Conservation (phyloP, 2,888 invertebrate genomes). For the Panopea generosa region DNA sequence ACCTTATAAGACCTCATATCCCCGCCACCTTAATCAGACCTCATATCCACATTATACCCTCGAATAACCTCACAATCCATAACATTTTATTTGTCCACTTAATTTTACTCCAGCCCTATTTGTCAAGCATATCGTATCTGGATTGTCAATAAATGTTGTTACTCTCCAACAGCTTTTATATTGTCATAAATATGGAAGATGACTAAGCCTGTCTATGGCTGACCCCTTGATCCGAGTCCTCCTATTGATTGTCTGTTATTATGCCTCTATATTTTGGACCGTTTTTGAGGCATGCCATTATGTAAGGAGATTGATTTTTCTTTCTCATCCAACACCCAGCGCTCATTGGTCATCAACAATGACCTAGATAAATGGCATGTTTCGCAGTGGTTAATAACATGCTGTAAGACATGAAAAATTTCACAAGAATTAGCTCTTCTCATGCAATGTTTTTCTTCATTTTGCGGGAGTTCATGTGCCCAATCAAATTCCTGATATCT, state of each 20-base stretch:
- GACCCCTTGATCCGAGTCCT: slow-evolving; percentile 29
- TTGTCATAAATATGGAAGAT: too few relatives aligned
- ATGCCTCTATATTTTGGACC: slow-evolving; percentile 40
- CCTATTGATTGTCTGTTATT: slow-evolving; percentile 13
- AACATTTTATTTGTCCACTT: too few relatives aligned
- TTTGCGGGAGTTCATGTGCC: slow-evolving; percentile 4
- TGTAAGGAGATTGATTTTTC: slow-evolving; percentile 66
- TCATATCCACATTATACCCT: too few relatives aligned
- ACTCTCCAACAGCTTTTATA: too few relatives aligned
- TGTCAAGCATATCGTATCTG: too few relatives aligned
- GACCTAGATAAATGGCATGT: slow-evolving; percentile 61
- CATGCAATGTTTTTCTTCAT: slow-evolving; percentile 11
- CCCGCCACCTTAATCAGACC: too few relatives aligned
- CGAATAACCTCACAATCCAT: too few relatives aligned
- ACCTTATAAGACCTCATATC: too few relatives aligned
- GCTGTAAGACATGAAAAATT: slow-evolving; percentile 37
- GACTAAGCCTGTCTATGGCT: slow-evolving; percentile 41
- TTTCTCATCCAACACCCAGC: slow-evolving; percentile 50
- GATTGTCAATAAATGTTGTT: too few relatives aligned
- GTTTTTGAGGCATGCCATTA: slow-evolving; percentile 55
- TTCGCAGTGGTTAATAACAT: slow-evolving; percentile 43
- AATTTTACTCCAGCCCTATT: too few relatives aligned
- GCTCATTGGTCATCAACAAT: slow-evolving; percentile 57
- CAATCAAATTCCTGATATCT: too few relatives aligned
- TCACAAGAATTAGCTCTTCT: slow-evolving; percentile 15